These are phyloP conservation scores for Griposia aprilina DNA, from an alignment of 2,888 invertebrate species.

Conservation along the genomic window DNA sequence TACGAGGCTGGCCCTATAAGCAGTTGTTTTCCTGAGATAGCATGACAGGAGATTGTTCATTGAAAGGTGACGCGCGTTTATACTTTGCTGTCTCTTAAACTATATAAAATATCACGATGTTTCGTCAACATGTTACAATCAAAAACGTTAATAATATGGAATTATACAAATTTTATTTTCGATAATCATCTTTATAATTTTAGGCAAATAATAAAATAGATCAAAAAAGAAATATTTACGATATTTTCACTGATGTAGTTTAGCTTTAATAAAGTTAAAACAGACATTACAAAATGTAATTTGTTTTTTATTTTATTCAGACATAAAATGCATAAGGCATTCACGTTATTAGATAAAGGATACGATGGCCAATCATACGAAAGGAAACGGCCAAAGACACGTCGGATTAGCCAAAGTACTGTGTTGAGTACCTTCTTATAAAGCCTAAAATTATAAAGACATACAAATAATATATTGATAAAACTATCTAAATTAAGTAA, in stretches of 20 bases:
- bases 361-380: background rate
- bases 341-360: background rate
- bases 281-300: background rate
- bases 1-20: conserved; percentile 41
- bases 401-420: background rate
- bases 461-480: conserved; percentile 61
- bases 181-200: conserved; percentile 66
- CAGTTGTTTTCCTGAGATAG: conserved; percentile 10
- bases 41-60: conserved; percentile 5
- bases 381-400: background rate
- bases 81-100: conserved; percentile 36
- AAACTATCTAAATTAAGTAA: conserved; percentile 78
- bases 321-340: conserved; percentile 4
- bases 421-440: background rate
- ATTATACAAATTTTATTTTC: conserved; percentile 67
- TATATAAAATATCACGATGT: conserved; percentile 60
- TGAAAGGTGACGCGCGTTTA: conserved; percentile 16
- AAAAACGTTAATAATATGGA: conserved; percentile 66
- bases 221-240: background rate
- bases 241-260: conserved; percentile 17
- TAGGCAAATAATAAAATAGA: conserved; percentile 50
- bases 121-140: conserved; percentile 57
- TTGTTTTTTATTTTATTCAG: background rate
- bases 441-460: conserved; percentile 69
- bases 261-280: conserved; percentile 8